These are phyloP conservation scores for Sebastolobus altivelis DNA, from an alignment of 2,797 vertebrate genomes.

Conservation along the genomic window DNA sequence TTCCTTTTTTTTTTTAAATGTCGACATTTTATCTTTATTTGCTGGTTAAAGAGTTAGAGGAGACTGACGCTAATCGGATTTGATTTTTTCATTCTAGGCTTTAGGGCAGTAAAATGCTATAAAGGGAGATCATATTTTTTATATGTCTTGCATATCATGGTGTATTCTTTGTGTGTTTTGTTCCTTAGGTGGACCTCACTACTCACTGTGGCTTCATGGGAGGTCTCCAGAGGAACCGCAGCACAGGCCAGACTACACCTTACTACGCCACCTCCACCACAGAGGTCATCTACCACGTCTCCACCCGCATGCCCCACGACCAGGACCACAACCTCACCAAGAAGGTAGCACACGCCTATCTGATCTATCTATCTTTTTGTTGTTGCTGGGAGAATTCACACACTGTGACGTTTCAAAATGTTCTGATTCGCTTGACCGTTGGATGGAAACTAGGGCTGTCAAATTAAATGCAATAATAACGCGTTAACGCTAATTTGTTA, in stretches of 20 bases:
- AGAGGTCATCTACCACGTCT: conserved; percentile 98
- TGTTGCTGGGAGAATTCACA: background rate
- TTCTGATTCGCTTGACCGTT: background rate
- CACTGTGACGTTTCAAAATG: background rate
- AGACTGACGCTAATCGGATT: background rate
- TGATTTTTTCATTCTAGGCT: background rate
- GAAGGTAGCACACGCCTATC: conserved; percentile 85
- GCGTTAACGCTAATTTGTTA: too few relatives aligned
- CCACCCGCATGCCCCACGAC: conserved; percentile 98
- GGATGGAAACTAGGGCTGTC: background rate
- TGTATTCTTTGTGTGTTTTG: conserved; percentile 16
- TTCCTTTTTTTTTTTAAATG: background rate
- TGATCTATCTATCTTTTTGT: background rate
- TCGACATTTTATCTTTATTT: background rate
- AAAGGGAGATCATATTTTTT: background rate
- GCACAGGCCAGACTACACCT: conserved; percentile 95
- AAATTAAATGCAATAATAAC: too few relatives aligned
- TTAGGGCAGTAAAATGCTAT: background rate
- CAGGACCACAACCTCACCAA: conserved; percentile 98
- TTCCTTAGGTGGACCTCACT: conserved; percentile 92
- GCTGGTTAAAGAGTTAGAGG: background rate
- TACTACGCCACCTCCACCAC: conserved; percentile 98
- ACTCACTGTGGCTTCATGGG: conserved; percentile 99
- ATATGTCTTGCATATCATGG: background rate
- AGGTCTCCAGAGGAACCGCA: conserved; percentile 96